phyloP scores from a whole-genome alignment of 2,113 vertebrate species.

The Rostratula benghalensis region DNA sequence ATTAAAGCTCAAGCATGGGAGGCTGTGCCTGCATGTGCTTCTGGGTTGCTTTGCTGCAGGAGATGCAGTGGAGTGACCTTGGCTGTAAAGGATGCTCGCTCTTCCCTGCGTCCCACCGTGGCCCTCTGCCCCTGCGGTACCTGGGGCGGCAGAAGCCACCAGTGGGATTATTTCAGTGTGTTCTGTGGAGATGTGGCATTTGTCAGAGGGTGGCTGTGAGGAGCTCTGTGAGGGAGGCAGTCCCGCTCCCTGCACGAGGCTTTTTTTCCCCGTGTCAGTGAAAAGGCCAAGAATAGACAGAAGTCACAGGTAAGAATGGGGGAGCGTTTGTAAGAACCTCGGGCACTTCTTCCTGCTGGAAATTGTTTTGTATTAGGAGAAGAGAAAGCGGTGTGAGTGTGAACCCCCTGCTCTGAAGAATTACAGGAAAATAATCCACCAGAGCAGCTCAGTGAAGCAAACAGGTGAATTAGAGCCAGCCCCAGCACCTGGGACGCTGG shows the following conservation, averaged over 20 bases:
- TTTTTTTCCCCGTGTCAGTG: background rate
- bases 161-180: background rate
- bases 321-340: background rate
- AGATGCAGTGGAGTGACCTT: background rate
- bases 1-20: slow-evolving; percentile 24
- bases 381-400: background rate
- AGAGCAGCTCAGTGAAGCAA: background rate
- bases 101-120: background rate
- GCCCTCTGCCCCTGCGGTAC: background rate
- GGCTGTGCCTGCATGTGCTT: slow-evolving; percentile 37
- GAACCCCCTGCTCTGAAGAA: background rate
- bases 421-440: background rate
- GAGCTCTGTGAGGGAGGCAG: background rate
- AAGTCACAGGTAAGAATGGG: background rate
- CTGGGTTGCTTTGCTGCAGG: slow-evolving; percentile 27
- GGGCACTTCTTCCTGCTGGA: slow-evolving; percentile 5
- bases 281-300: background rate
- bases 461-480: background rate
- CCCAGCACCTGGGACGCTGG: rapidly evolving
- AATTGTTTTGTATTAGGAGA: background rate
- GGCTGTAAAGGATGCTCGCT: background rate
- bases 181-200: background rate
- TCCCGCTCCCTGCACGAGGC: background rate
- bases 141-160: background rate
- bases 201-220: background rate